Conservation (phyloP, 2,888 invertebrate genomes). For the Rutpela maculata region DNA sequence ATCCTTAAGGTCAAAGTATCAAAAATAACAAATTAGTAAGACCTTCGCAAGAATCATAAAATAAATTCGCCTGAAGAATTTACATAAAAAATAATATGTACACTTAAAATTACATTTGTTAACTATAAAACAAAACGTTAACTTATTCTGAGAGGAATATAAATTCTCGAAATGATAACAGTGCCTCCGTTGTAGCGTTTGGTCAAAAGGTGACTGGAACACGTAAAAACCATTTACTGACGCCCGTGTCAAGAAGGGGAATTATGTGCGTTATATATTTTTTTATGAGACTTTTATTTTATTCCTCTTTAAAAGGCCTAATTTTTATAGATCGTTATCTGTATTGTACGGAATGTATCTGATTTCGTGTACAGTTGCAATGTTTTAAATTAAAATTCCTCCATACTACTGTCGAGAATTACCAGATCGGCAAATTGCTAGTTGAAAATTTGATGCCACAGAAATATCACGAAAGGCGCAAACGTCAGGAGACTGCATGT, state of each 20-base stretch:
- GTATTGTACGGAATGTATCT: background rate
- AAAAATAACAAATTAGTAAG: background rate
- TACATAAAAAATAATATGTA: background rate
- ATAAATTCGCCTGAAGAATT: background rate
- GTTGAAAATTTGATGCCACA: too few species aligned
- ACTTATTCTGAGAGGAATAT: background rate
- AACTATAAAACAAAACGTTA: background rate
- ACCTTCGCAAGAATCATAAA: background rate
- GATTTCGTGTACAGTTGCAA: too few species aligned
- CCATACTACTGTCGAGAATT: too few species aligned
- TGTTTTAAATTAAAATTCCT: too few species aligned
- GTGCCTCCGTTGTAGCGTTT: background rate
- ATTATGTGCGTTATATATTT: background rate
- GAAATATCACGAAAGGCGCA: too few species aligned
- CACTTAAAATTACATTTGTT: background rate
- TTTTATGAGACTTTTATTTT: background rate
- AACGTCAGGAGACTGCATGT: too few species aligned
- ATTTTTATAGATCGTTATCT: background rate
- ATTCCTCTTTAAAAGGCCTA: background rate
- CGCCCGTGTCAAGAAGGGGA: background rate
- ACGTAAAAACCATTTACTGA: constrained; percentile 29
- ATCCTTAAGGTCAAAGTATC: too few species aligned
- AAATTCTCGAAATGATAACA: background rate
- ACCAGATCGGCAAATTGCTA: too few species aligned
- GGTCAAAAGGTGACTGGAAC: constrained; percentile 12